Evolutionary conservation across 2,113 vertebrate species (phyloP).

Genomic region (Hippocampus guttulatus): DNA sequence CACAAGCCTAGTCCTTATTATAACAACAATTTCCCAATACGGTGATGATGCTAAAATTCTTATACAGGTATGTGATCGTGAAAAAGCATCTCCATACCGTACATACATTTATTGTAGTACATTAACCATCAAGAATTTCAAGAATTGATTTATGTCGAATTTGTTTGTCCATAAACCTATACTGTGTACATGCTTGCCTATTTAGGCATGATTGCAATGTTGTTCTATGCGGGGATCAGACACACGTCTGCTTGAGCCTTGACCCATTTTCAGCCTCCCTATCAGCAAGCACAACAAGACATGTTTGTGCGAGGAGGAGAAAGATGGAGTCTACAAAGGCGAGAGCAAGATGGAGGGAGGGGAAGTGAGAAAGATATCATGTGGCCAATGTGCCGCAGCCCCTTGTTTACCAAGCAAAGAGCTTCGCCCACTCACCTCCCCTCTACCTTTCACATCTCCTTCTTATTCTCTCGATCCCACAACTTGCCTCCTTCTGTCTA

Average conservation of each 20-base stretch:
- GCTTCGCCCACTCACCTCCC: slow-evolving; percentile 34
- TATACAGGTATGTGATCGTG: no score
- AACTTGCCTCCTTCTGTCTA: slow-evolving; percentile 30
- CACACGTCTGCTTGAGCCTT: slow-evolving; percentile 47
- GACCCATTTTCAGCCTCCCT: slow-evolving; percentile 56
- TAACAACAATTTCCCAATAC: no score
- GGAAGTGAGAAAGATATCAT: slow-evolving; percentile 21
- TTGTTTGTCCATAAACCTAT: background rate
- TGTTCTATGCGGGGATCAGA: slow-evolving; percentile 32
- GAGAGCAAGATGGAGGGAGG: slow-evolving; percentile 1
- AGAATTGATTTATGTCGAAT: no score
- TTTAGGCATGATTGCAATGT: slow-evolving; percentile 10
- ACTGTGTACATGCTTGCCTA: background rate
- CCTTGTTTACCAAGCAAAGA: slow-evolving; percentile 57
- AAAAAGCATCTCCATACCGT: no score
- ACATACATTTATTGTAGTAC: no score
- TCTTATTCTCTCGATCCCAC: slow-evolving; percentile 22
- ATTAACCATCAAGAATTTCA: no score
- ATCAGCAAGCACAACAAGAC: slow-evolving; percentile 42
- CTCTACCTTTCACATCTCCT: slow-evolving; percentile 25
- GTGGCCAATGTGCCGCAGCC: slow-evolving; percentile 38
- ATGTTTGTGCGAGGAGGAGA: slow-evolving; percentile 29
- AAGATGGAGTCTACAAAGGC: slow-evolving; percentile 10
- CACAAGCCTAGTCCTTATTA: no score
- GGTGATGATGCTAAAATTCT: no score